Conservation (phyloP, 2,113 vertebrate species). For the Lanius collurio region DNA sequence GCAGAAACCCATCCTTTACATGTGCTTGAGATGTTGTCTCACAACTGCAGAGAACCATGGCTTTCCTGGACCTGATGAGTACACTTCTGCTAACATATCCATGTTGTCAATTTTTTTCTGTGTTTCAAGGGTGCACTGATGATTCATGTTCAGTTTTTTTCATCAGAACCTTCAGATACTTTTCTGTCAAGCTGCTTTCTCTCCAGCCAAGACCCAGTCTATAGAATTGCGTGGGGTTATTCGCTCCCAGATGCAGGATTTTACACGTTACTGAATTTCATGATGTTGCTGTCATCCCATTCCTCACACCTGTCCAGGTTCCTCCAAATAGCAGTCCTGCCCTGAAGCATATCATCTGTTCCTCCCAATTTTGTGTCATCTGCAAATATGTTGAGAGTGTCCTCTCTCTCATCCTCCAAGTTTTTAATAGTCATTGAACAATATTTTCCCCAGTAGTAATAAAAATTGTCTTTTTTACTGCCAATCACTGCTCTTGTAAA, state of each 20-base stretch:
- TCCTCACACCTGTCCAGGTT: slow-evolving; percentile 20
- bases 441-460: neutral
- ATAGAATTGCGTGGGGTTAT: neutral
- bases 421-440: neutral
- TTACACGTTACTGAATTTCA: neutral
- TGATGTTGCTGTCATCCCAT: slow-evolving; percentile 1
- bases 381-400: neutral
- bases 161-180: neutral
- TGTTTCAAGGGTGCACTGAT: neutral
- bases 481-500: neutral
- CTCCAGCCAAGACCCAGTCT: neutral
- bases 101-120: neutral
- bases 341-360: slow-evolving; percentile 11
- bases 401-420: neutral
- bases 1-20: neutral
- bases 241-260: neutral
- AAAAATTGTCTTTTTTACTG: neutral
- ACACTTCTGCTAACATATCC: neutral
- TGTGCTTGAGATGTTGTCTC: neutral
- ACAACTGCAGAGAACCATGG: neutral
- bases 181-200: neutral
- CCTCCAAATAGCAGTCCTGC: neutral
- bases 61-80: neutral
- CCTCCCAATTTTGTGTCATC: neutral
- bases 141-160: neutral